Conservation (phyloP, 2,113 vertebrate species). For the Nyctereutes procyonoides region DNA sequence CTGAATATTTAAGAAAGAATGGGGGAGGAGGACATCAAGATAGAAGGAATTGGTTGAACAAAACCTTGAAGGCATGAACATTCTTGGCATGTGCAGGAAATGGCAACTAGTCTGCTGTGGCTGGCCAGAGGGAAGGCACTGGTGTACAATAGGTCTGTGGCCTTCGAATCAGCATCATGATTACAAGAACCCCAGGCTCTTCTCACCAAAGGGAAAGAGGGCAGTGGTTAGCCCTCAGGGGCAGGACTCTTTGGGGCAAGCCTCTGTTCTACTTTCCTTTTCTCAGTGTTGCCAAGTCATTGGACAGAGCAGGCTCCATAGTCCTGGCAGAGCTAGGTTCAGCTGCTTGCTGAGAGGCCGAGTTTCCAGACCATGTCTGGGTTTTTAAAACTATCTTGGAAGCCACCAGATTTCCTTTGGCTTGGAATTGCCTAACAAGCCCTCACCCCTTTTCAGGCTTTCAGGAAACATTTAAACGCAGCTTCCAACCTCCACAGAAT, state of each 20-base stretch:
- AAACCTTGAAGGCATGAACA: neutral
- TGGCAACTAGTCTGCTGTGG: neutral
- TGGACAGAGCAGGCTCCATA: neutral
- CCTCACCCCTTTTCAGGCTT: conserved; percentile 55
- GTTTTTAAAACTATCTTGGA: conserved; percentile 56
- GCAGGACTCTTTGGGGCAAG: neutral
- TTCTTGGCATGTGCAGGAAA: conserved; percentile 21
- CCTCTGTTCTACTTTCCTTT: neutral
- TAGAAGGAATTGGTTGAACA: conserved; percentile 23
- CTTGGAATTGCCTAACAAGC: conserved; percentile 51
- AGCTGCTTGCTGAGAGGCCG: neutral
- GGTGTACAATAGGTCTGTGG: neutral
- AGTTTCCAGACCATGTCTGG: neutral
- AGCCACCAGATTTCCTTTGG: conserved; percentile 65
- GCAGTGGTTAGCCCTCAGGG: neutral
- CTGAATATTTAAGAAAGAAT: conserved; percentile 62
- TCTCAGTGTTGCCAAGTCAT: neutral
- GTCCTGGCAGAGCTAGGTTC: neutral
- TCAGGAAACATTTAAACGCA: conserved; percentile 69
- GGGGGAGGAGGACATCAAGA: neutral
- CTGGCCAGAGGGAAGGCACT: neutral
- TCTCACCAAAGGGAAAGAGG: neutral
- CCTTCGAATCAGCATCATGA: neutral
- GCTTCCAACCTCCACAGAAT: conserved; percentile 51
- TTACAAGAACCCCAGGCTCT: neutral